Base-by-base conservation (phyloP, 2,888 invertebrate species). In the Onchidella celtica region DNA sequence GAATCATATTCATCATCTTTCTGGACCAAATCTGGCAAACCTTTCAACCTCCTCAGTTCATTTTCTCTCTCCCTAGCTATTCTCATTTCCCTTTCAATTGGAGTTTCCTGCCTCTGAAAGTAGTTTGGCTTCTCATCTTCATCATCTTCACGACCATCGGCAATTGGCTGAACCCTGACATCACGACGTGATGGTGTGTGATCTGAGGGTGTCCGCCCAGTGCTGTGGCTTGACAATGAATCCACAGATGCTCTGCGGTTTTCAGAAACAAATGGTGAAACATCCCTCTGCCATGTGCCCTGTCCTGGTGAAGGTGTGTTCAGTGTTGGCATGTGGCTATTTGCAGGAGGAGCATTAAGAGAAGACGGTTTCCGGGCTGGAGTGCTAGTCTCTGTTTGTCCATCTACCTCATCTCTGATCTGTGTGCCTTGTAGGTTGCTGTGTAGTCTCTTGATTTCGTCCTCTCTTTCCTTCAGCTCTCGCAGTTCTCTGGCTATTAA, bases 21-120 rank as follows among this genome's bases (percentile, higher is more conserved):
- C 3, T 38, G 38, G 38, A 9, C 29, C 21, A 89, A 83, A 34
- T 87, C 87, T 24, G 90, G 88, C 81, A 90, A 86, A 70, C 92
- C 92, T 88, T 92, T 91, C 72, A 89, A 86, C 57, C 90, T 83
- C 38, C 94, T 89, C 47, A 94, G 91, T 85, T 94, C 94, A 81
- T 94, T 94, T 88, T 95, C 95, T 34, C 94, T 88, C 84, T 94
- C 94, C 40, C 92, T 89, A 3, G 94, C 92, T 81, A 94, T 84
- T 34, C 95, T 92, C 74, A 95, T 95, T 88, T 95, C 94, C 40
- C 94, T 89, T 87, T 94, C 94, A 65, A 95, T 94, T 4, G 94
- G 94, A 3, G 94, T 94, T 88, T 95, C 94, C 24, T 81, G 80
- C 32, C 77, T 80, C n/a, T 75, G n/a, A 27, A 81, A 81, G 29